Evolutionary conservation across 2,888 invertebrate species (phyloP).

Genomic region (Corbicula japonica): DNA sequence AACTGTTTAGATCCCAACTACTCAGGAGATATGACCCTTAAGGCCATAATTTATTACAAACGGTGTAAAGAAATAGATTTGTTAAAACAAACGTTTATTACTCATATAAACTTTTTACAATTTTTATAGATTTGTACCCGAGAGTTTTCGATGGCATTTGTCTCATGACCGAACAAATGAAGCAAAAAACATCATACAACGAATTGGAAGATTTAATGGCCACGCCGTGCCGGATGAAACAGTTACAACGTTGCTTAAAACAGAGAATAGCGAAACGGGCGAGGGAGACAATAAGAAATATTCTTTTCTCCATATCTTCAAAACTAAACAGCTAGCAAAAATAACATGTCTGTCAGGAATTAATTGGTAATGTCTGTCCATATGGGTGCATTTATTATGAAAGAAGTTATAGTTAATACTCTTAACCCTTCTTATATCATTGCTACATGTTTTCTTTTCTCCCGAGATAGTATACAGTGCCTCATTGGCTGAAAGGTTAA

Average conservation of each 20-base stretch:
- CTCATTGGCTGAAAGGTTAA: no score
- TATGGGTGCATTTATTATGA: no score
- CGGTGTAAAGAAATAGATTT: no score
- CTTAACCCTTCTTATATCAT: no score
- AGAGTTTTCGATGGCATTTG: constrained; percentile 72
- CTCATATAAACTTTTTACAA: no score
- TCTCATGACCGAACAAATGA: constrained; percentile 55
- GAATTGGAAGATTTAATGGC: constrained; percentile 64
- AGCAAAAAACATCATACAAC: constrained; percentile 53
- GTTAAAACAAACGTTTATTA: no score
- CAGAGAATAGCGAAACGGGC: neutral
- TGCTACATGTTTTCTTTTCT: no score
- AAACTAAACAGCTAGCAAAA: constrained; percentile 36
- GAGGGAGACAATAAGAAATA: constrained; percentile 55
- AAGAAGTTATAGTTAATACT: no score
- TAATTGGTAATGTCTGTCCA: constrained; percentile 55
- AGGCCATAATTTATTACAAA: no score
- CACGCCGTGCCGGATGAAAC: constrained; percentile 36
- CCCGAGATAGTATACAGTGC: no score
- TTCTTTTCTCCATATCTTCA: constrained; percentile 56
- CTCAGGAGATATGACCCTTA: no score
- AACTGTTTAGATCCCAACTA: no score
- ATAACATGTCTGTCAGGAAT: constrained; percentile 49
- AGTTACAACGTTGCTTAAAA: constrained; percentile 22
- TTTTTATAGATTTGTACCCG: constrained; percentile 69